Base-by-base conservation (phyloP, 1,140 invertebrate species). In the Cydia pomonella region DNA sequence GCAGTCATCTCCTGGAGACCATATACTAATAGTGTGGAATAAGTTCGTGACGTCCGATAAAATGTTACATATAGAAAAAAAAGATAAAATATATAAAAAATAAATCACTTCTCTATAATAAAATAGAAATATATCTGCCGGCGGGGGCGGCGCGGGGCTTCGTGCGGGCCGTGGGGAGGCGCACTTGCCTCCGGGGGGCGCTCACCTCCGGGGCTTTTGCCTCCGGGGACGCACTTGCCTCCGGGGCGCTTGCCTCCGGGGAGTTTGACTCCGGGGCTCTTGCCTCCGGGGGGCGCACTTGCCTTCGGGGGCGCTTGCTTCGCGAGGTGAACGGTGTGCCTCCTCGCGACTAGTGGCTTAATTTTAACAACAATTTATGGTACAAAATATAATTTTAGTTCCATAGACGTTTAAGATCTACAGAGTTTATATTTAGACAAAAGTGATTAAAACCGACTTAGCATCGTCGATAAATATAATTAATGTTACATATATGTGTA, bases 351-450 rank as follows among this genome's bases (percentile, higher is more conserved):
- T 79, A 76, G 84, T 85, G 85, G 86, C 87, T 90, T 92, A 87
- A 90, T 90, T 90, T 90, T 89, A 89, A 89, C 83, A 84, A 87
- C 83, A 85, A 86, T 71, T 87, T 86, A 91, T 91, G 90, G 90
- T 92, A 92, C 90, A 92, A 92, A 92, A 84, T 83, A 78, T 92
- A 91, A 92, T 88, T 90, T 92, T 92, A 92, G 84, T 90, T 92
- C 86, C 87, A 90, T 92, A 92, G 90, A 85, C 78, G 80, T 85
- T 86, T 92, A 92, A 90, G 90, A 88, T 84, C 86, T 86, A 90
- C 85, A 92, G 90, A 92, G 88, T 90, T 88, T 92, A 92, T 92
- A 92, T 90, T 88, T 89, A 90, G 85, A 89, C 75, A 81, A 86
- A 83, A 77, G 74, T 53, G 62, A 79, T 82, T 80, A 83, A 87